Base-by-base conservation (phyloP, 2,797 vertebrate genomes). In the Sardinella longiceps region DNA sequence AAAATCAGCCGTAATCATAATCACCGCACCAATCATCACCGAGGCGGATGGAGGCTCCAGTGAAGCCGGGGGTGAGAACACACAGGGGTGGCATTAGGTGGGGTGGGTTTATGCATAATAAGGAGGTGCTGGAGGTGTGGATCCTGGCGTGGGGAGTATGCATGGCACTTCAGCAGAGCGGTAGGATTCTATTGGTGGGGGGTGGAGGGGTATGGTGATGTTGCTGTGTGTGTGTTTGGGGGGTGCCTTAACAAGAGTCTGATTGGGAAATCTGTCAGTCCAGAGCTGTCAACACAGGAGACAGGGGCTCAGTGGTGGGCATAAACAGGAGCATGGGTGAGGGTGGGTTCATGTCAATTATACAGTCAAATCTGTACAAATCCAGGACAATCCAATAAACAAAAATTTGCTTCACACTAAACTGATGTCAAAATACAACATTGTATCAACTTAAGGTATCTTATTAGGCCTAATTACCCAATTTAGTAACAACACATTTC, bases 1-100 rank as follows among this genome's bases (percentile, higher is more conserved):
- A 91, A 90, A 91, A 93, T 93, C 88, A 93, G 88, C 91, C 33
- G 86, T 88, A 94, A 94, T 94, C 89, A 93, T 88, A 92, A 91
- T 90, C 89, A 90, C 82, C 81, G 85, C 88, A 84, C 87, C 87
- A 91, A 90, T 88, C 89, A 88, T 87, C 70, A 37, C 15, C 80
- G 39, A 81, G 87, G 82, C 53, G 86, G 87, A 86, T 87, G 89
- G 85, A 46, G 63, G 82, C 46, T 84, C 82, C 84, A 23, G 70
- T 20, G 33, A 77, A 20, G 33, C 37, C 18, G 70, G 70, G 70
- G 70, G 70, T 77, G 33, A 77, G 70, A 43, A 11, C 70, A 39
- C 70, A 77, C 33, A 33, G 37, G 70, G 30, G 66, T 86, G 84
- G 85, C 85, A n/a, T 83, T 60, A 88, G 83, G 63, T 84, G 85